A percentile compares a stretch with the other conserved stretches of the same genome.
Evolutionary conservation across 35 echinoderm and acorn worm species (phyloP).

Genomic region (Ophioderma brevispina): DNA sequence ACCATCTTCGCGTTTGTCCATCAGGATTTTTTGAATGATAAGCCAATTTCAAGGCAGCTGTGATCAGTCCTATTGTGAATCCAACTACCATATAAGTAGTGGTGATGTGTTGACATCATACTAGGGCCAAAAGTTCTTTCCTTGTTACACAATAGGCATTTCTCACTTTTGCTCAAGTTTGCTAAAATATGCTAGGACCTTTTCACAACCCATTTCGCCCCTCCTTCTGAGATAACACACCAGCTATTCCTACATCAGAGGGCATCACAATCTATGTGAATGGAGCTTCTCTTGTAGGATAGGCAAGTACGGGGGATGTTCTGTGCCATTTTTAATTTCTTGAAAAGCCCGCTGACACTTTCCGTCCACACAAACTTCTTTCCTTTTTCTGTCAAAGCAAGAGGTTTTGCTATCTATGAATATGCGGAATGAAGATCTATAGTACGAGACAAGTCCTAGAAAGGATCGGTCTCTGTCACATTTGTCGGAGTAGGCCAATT

Average conservation of each 20-base stretch:
- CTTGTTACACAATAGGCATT: conserved; percentile 46
- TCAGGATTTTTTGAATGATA: neutral
- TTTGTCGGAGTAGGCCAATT: no score
- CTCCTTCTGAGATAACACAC: neutral
- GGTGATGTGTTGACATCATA: conserved; percentile 32
- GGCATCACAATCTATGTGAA: neutral
- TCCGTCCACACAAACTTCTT: neutral
- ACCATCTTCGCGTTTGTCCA: no score
- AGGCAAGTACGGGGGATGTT: neutral
- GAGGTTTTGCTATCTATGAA: neutral
- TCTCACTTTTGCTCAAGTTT: neutral
- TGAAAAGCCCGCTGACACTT: neutral
- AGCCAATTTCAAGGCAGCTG: conserved; percentile 53
- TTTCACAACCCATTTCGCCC: neutral
- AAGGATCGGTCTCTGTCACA: no score
- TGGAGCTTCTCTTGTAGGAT: neutral
- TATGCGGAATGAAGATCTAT: neutral
- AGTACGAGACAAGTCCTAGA: no score
- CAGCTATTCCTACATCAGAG: neutral
- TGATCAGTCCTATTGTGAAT: conserved; percentile 56
- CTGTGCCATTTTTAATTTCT: neutral
- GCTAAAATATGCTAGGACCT: neutral
- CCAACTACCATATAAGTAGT: conserved; percentile 37
- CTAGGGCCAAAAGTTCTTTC: conserved; percentile 51
- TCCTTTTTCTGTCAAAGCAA: neutral